Percentiles rank a stretch among this genome's conserved stretches.
Conservation (phyloP, 64 coral and sea anemone genomes). For the Stylophora pistillata region DNA sequence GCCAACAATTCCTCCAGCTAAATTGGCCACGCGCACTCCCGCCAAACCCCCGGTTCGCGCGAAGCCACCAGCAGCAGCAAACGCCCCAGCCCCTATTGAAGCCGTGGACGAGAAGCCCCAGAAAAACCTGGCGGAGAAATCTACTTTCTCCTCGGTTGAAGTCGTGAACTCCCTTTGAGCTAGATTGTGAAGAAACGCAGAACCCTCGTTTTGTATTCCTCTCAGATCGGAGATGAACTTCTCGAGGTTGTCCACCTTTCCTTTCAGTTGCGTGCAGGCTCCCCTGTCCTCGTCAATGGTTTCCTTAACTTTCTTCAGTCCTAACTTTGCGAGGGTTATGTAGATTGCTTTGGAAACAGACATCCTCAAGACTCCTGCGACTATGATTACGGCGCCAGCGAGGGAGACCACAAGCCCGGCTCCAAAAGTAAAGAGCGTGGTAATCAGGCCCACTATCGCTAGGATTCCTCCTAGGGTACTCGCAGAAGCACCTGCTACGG, state of each 20-base stretch:
- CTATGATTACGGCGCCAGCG: conserved; percentile 26
- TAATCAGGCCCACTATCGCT: conserved; percentile 21
- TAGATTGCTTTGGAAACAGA: conserved; percentile 30
- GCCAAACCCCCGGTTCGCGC: not conserved
- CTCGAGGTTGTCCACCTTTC: not conserved
- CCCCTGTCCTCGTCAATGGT: conserved; percentile 18
- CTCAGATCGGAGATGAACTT: conserved; percentile 18
- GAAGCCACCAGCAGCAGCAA: not conserved
- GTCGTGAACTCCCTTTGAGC: not conserved
- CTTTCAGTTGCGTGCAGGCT: not conserved
- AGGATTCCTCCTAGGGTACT: conserved; percentile 13
- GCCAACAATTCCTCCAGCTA: conserved; percentile 24
- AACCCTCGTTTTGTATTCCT: not conserved
- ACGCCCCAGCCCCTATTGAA: not conserved
- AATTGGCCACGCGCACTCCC: not conserved
- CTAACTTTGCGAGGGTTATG: conserved; percentile 4
- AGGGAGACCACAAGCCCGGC: conserved; percentile 22
- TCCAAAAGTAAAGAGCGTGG: conserved; percentile 53
- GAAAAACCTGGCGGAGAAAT: conserved; percentile 12
- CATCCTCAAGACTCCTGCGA: conserved; percentile 28
- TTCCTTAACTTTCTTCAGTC: conserved; percentile 11
- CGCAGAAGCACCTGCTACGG: conserved; percentile 25
- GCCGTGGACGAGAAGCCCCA: not conserved
- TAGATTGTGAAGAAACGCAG: not conserved
- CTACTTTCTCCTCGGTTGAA: conserved; percentile 10